Conservation (phyloP, 2,888 invertebrate genomes). For the Cremastinae sp. region DNA sequence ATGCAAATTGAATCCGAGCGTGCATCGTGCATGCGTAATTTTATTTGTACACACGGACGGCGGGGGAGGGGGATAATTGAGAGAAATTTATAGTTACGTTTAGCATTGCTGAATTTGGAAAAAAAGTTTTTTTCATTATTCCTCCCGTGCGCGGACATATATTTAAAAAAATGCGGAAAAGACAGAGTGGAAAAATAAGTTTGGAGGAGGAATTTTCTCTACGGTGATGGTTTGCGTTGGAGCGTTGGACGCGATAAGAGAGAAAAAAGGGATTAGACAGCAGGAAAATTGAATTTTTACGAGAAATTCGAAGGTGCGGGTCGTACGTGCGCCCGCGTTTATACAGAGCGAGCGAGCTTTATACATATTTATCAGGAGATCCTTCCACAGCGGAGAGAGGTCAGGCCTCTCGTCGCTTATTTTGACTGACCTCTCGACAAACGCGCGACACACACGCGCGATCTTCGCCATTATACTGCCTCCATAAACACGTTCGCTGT, state of each 20-base stretch:
- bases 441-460: conserved; percentile 30
- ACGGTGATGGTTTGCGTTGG: too few relatives aligned
- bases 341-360: conserved; percentile 6
- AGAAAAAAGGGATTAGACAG: too few relatives aligned
- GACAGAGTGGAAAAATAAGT: too few relatives aligned
- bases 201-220: too few relatives aligned
- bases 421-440: conserved; percentile 43
- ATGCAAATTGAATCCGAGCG: conserved; percentile 55
- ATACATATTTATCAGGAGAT: conserved; percentile 47
- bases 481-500: conserved; percentile 12
- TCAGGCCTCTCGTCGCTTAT: conserved; percentile 33
- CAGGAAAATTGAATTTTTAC: not conserved
- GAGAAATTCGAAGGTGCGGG: not conserved
- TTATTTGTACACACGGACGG: conserved; percentile 3
- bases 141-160: too few relatives aligned
- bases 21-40: conserved; percentile 1
- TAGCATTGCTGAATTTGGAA: not conserved
- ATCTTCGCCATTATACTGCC: conserved; percentile 29
- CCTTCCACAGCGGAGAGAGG: conserved; percentile 22
- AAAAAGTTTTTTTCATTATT: not conserved
- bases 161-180: too few relatives aligned
- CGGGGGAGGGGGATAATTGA: conserved; percentile 14
- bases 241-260: too few relatives aligned
- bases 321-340: conserved; percentile 13
- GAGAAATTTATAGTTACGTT: not conserved